These are phyloP conservation scores for Trochalopteron elliotii DNA, from an alignment of 2,113 vertebrate species.

Conservation along the genomic window DNA sequence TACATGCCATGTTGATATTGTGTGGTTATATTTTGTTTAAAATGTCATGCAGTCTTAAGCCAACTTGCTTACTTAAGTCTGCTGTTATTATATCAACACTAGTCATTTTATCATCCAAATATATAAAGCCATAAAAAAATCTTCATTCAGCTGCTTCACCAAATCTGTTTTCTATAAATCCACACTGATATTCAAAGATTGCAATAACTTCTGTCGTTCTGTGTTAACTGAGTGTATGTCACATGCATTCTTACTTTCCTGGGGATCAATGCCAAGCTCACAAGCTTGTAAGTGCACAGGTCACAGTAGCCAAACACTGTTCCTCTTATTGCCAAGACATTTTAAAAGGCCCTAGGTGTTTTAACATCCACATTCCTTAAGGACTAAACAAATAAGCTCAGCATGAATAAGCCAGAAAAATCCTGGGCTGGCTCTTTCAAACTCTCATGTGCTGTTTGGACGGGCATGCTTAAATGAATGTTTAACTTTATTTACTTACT, in stretches of 20 bases:
- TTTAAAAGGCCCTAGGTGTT: background rate
- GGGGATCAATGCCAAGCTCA: background rate
- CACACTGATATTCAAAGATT: background rate
- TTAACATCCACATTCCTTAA: background rate
- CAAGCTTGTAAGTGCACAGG: background rate
- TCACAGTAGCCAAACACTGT: background rate
- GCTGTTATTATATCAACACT: background rate
- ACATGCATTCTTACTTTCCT: background rate
- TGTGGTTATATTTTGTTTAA: background rate
- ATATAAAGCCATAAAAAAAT: background rate
- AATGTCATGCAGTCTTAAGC: background rate
- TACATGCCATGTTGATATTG: background rate
- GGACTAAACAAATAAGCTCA: background rate
- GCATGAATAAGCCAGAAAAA: background rate
- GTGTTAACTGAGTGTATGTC: background rate
- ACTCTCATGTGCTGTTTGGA: background rate
- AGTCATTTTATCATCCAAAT: background rate
- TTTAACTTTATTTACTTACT: background rate
- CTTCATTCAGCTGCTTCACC: background rate
- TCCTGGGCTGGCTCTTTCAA: background rate
- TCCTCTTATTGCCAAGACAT: background rate
- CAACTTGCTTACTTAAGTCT: background rate
- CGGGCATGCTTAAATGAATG: background rate
- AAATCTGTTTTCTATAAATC: conserved; percentile 18
- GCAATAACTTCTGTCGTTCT: background rate